These are phyloP conservation scores for Meloe dianella DNA, from an alignment of 2,888 invertebrate species.

Conservation along the genomic window DNA sequence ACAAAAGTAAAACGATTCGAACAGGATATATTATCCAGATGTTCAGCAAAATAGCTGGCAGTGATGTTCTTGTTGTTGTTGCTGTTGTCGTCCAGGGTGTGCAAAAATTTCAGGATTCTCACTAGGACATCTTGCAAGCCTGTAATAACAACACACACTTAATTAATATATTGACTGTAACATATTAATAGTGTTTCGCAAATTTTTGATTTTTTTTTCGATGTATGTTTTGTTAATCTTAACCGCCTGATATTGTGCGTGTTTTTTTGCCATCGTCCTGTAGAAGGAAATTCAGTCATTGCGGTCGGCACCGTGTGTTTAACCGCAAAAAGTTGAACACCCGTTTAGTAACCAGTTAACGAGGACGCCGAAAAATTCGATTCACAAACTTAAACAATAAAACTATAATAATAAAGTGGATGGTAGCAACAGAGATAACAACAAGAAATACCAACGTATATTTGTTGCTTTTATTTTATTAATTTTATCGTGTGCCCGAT, in stretches of 20 bases:
- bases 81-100: background rate
- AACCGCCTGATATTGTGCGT: background rate
- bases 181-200: background rate
- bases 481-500: conserved; percentile 12
- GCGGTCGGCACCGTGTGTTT: conserved; percentile 3
- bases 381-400: background rate
- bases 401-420: background rate
- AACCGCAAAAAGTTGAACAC: conserved; percentile 2
- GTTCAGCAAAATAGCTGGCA: background rate
- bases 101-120: background rate
- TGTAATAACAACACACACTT: background rate
- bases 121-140: conserved; percentile 12
- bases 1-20: background rate
- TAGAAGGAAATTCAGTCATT: conserved; percentile 11
- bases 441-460: background rate
- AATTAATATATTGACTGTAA: conserved; percentile 1
- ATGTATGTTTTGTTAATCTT: background rate
- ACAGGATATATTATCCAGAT: conserved; percentile 9
- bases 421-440: background rate
- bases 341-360: background rate
- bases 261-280: background rate
- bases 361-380: background rate
- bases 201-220: background rate
- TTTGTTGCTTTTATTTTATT: background rate
- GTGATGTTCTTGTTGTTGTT: too few species aligned